Evolutionary conservation across 2,113 vertebrate species (phyloP).

Genomic region (Mugil cephalus): DNA sequence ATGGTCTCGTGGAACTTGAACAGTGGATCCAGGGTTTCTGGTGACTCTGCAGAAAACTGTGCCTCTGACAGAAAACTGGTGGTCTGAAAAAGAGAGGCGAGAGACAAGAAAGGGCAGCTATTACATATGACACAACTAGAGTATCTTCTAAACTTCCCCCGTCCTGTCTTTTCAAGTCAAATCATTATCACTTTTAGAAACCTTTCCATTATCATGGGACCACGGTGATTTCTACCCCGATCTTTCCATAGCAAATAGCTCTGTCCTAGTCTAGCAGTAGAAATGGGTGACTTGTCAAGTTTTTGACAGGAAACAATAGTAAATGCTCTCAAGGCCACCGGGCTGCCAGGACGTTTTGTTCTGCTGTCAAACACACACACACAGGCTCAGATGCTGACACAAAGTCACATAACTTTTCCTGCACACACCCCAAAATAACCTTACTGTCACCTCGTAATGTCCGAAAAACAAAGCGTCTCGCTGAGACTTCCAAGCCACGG

Average conservation of each 20-base stretch:
- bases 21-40: conserved; percentile 86
- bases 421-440: conserved; percentile 5
- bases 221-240: background rate
- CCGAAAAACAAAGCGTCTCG: conserved; percentile 21
- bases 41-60: conserved; percentile 80
- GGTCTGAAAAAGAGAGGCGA: conserved; percentile 77
- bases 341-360: conserved; percentile 50
- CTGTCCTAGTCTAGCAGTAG: conserved; percentile 9
- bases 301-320: conserved; percentile 31
- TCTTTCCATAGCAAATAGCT: background rate
- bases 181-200: conserved; percentile 6
- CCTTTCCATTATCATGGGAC: background rate
- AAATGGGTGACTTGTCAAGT: conserved; percentile 24
- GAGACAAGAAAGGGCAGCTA: background rate
- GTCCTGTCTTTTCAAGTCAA: background rate
- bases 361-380: conserved; percentile 23
- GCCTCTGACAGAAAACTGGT: conserved; percentile 90
- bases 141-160: background rate
- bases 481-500: conserved; percentile 24
- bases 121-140: conserved; percentile 1
- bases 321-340: conserved; percentile 33
- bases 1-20: conserved; percentile 91
- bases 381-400: background rate
- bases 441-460: conserved; percentile 33
- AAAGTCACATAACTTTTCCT: conserved; percentile 24